Base-by-base conservation (phyloP, 2,888 invertebrate species). In the Patella depressa region DNA sequence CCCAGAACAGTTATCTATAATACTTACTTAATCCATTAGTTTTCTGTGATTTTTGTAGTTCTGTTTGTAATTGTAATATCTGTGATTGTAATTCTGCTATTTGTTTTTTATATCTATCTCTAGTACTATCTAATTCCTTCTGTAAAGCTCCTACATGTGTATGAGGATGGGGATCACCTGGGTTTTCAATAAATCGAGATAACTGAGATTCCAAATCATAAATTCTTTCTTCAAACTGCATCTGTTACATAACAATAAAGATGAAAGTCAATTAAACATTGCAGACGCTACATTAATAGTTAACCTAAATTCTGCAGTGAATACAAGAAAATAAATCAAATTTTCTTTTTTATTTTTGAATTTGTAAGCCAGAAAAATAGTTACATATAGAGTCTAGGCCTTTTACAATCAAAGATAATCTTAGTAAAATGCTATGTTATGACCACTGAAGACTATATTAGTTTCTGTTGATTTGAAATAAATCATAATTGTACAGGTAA, bases 191-290 rank as follows among this genome's bases (percentile, higher is more conserved):
- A 78, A 87, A 88, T 53, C 84, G 83, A 59, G 86, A 79, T 78
- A 90, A 73, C 83, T 89, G 88, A 7, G 80, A 73, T 80, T 91
- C 90, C 65, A 91, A 79, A 74, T 89, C 87, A 53, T 85, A 81
- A 71, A 90, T 88, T 54, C 89, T 84, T 24, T 89, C 89, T 74
- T 91, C 90, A 85, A 87, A 91, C 81, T 90, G 88, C 69, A 88
- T 75, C 90, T 91, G 80, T 14, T 81, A 78, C n/a, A 74, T 14
- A 53, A 45, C 45, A 45, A 45, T 9, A 45, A 1, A 45, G 0
- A 45, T 45, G 45, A 1, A 7, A 45, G 45, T 45, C 9, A 45
- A 45, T 45, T 9, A 9, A 45, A 45, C 24, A 53, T 19, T 53
- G 53, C 54, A 54, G 0, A 72, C 0, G 53, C n/a, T 34, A 70